Evolutionary conservation across 2,113 vertebrate genomes (phyloP), one percentile per base, ranked within the genome.

Genomic region (Malaclemys terrapin): DNA sequence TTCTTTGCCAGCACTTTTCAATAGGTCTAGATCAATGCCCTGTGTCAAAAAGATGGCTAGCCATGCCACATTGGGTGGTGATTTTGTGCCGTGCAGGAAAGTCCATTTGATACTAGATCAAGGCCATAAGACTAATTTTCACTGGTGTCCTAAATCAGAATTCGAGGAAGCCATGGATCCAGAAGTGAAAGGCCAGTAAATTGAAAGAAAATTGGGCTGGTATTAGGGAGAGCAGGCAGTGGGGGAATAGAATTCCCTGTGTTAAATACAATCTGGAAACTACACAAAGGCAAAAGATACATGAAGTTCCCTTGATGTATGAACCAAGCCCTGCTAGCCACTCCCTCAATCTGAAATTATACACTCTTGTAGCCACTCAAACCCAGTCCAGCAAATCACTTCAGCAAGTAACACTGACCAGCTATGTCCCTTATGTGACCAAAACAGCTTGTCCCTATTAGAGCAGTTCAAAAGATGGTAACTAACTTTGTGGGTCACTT

Each of bases 401-500:
- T 72, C n/a, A 72, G 35, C n/a, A 72, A 38, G 65, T 72, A 72
- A 72, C n/a, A 38, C 24, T 13, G 75, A 47, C 24, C 42, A 27
- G 24, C 69, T 22, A 50, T 14, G 27, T 2, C 83, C 10, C 29
- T 50, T 4, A 2, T 1, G 3, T 1, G 57, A 84, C 27, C 1
- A 0, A 1, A 5, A 4, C 0, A 31, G 38, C 5, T 5, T 9
- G 49, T 62, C 31, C 9, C 0, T 17, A 2, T 1, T 0, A n/a
- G 24, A 3, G 35, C 17, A 4, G 47, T 27, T 4, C 88, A 82
- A 29, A 75, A 57, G 88, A 54, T 8, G 31, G 59, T 1, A 0
- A 72, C 17, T 1, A 27, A 8, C 69, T 31, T 54, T 86, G 6
- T 13, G 9, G 35, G 75, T 38, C 0, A 59, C 82, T 85, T 5